Percentiles rank a stretch among this genome's conserved stretches.
phyloP scores from a whole-genome alignment of 2,797 vertebrate species.

The Gallirallus australis region DNA sequence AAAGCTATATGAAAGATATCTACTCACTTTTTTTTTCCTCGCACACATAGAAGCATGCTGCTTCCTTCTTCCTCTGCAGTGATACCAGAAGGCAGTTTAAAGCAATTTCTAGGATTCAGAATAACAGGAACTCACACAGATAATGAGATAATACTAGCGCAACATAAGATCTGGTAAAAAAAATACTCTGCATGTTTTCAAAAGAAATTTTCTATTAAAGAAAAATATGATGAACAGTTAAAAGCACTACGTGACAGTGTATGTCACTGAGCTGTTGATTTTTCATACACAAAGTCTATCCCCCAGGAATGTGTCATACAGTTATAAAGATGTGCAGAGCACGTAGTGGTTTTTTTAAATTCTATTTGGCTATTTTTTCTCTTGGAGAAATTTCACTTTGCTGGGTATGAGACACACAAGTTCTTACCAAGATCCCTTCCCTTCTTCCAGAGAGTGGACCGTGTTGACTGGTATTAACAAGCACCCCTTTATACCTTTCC shows the following conservation, averaged over 20 bases:
- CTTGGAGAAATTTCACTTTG: neutral
- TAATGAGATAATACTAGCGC: neutral
- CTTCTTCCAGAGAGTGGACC: slow-evolving; percentile 54
- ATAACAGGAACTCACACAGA: neutral
- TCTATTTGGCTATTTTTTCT: neutral
- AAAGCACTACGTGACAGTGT: neutral
- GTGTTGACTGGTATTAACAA: slow-evolving; percentile 49
- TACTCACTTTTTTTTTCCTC: neutral
- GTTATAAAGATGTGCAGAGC: slow-evolving; percentile 16
- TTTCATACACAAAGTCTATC: neutral
- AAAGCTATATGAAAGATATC: neutral
- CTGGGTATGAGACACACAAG: neutral
- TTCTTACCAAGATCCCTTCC: slow-evolving; percentile 5
- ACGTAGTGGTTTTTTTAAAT: neutral
- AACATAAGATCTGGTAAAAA: neutral
- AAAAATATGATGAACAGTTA: neutral
- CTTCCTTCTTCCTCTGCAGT: neutral
- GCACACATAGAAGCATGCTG: neutral
- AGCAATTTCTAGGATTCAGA: neutral
- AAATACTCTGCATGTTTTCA: neutral
- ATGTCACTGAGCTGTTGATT: neutral
- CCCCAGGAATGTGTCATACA: neutral
- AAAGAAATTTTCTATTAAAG: neutral
- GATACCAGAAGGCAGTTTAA: neutral
- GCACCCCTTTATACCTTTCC: slow-evolving; percentile 54